A percentile compares a stretch with the other conserved stretches of the same genome.
Conservation (phyloP, 2,113 vertebrate species). For the Acrocephalus kingi region DNA sequence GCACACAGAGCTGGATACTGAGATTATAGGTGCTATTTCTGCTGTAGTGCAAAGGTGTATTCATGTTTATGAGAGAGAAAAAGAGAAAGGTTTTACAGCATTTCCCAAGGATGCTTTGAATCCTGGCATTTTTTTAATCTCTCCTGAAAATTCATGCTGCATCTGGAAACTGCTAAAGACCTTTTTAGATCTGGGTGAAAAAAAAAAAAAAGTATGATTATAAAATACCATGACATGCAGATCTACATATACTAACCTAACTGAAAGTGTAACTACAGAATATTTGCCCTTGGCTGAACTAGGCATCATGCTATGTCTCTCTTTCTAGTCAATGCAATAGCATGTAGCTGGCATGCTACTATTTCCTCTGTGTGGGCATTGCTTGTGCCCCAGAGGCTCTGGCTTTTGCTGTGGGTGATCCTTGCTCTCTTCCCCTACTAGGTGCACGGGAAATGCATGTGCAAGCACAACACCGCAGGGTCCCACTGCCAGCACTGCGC, state of each 20-base stretch:
- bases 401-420: background rate
- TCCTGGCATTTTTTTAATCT: background rate
- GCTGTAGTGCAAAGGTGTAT: background rate
- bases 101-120: background rate
- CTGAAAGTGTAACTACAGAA: background rate
- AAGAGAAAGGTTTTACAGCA: background rate
- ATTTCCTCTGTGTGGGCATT: background rate
- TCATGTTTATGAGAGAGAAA: background rate
- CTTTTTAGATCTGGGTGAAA: background rate
- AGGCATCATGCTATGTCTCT: background rate
- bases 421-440: conserved; percentile 55
- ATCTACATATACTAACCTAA: background rate
- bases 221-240: background rate
- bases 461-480: conserved; percentile 94
- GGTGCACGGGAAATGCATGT: conserved; percentile 95
- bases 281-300: background rate
- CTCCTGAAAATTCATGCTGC: background rate
- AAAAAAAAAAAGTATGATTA: background rate
- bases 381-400: background rate
- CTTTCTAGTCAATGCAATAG: background rate
- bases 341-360: accelerated
- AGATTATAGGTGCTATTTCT: background rate
- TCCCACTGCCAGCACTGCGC: conserved; percentile 90
- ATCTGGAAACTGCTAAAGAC: background rate
- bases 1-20: background rate